Evolutionary conservation across 2,888 invertebrate species (phyloP).

Genomic region (Athalia cordata): DNA sequence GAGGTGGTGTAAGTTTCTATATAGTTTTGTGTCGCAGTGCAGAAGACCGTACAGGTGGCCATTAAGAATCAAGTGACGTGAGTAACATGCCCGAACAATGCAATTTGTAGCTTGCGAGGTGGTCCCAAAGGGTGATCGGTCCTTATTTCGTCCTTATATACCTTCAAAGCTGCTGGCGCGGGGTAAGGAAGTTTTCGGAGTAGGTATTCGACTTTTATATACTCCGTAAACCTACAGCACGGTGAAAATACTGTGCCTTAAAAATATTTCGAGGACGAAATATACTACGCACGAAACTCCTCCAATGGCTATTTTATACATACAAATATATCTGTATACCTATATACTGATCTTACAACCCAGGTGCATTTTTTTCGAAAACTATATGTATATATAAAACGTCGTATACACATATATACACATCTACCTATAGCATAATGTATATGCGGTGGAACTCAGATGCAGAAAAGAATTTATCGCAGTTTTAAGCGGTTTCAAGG

Average conservation of each 20-base stretch:
- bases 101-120: constrained; percentile 65
- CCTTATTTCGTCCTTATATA: constrained; percentile 41
- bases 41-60: constrained; percentile 44
- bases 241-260: constrained; percentile 53
- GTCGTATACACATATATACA: background rate
- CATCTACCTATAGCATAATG: background rate
- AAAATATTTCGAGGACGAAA: constrained; percentile 54
- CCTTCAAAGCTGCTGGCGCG: background rate
- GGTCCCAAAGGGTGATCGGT: constrained; percentile 53
- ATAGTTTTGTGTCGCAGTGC: background rate
- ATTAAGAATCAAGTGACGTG: constrained; percentile 59
- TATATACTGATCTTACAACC: background rate
- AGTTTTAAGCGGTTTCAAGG: constrained; percentile 34
- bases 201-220: constrained; percentile 23
- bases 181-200: background rate
- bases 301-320: too few species aligned
- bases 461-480: constrained; percentile 58
- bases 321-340: too few species aligned
- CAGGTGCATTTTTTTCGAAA: constrained; percentile 1
- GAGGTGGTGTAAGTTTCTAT: too few species aligned
- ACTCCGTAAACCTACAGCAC: constrained; percentile 48
- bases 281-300: too few species aligned
- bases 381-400: background rate
- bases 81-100: constrained; percentile 64
- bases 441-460: constrained; percentile 58